Conservation (phyloP, 2,113 vertebrate species). For the Cavia porcellus region DNA sequence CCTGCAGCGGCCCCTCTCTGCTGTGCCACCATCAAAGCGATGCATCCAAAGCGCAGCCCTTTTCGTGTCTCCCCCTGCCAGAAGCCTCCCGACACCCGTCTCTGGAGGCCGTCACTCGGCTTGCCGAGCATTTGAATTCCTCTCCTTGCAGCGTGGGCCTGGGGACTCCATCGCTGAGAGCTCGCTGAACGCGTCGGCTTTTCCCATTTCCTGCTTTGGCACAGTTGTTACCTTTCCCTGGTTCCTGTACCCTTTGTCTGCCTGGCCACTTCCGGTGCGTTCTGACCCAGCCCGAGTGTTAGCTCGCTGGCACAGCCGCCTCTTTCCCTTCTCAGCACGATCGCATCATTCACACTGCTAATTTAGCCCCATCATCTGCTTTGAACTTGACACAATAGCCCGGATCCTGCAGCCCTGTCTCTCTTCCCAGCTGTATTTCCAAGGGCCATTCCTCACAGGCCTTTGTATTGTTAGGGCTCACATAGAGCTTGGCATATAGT, state of each 20-base stretch:
- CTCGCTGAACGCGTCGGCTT: neutral
- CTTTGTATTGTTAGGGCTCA: slow-evolving; percentile 20
- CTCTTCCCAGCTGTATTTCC: slow-evolving; percentile 6
- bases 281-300: neutral
- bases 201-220: neutral
- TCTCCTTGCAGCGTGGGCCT: neutral
- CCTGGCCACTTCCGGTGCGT: neutral
- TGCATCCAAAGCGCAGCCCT: neutral
- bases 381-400: neutral
- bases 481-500: neutral
- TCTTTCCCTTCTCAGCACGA: neutral
- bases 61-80: neutral
- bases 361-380: neutral
- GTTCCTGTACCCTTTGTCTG: neutral
- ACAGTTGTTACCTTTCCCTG: neutral
- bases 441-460: neutral
- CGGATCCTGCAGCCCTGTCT: neutral
- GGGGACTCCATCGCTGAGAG: neutral
- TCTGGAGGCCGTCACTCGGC: neutral
- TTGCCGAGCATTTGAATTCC: neutral
- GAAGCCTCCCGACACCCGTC: neutral
- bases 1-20: neutral
- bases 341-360: neutral
- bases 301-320: neutral
- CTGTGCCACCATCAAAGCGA: accelerated